Base-by-base conservation (phyloP, 2,888 invertebrate species). In the Mylabris sibirica region DNA sequence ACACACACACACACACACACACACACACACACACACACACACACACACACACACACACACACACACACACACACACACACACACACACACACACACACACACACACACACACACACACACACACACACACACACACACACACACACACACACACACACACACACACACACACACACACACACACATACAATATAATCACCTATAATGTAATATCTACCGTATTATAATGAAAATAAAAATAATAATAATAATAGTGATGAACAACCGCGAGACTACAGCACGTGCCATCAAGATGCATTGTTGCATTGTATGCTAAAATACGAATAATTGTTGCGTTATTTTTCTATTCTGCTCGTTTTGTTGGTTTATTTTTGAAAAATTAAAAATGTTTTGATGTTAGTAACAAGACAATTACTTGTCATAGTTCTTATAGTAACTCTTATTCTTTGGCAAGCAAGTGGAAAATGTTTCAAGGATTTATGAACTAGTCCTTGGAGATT, bases 151-250 rank as follows among this genome's bases (percentile, higher is more conserved):
- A 35, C n/a, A 41, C 30, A 38, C 35, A 35, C 41, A 41, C 63
- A 67, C 67, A 38, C 9, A 35, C n/a, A 41, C 30, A 38, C 35
- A 35, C 41, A 41, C 63, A 67, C 67, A 38, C 9, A 35, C n/a
- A 41, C 30, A 38, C 35, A 35, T 14, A 41, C 41, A 41, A 41
- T 41, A 62, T 65, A 68, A 68, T 63, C 68, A 65, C 62, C 68
- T 60, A 30, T 30, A 64, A 64, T 60, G 44, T 44, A 44, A 44
- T 44, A 44, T 17, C 44, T 4, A 44, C 44, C n/a, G n/a, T 44
- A 3, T 44, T 41, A 41, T n/a, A 41, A 41, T n/a, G 14, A 41
- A 14, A 41, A 38, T 38, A 38, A 38, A 12, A 14, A 38, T 12
- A 38, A 30, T 30, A 30, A 30, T 30, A 30, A 30, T 30, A 8